Evolutionary conservation across 2,888 invertebrate species (phyloP).

Genomic region (Hydropsyche betteni): DNA sequence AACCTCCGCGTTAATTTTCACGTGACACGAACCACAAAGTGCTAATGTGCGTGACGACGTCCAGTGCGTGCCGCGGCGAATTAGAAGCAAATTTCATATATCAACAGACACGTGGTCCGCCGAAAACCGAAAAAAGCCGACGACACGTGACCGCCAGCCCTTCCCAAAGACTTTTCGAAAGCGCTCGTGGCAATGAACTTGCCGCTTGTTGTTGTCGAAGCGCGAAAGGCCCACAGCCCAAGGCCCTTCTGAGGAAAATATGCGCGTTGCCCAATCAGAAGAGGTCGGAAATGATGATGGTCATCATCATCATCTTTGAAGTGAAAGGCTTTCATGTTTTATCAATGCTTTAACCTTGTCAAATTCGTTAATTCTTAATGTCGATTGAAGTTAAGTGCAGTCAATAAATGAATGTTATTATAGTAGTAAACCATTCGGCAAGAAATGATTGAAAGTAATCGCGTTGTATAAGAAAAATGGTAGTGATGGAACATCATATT

Average conservation of each 20-base stretch:
- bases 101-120: background rate
- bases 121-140: background rate
- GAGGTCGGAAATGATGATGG: background rate
- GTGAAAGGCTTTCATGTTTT: too few relatives aligned
- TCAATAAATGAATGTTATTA: too few relatives aligned
- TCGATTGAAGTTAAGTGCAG: too few relatives aligned
- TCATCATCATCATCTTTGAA: background rate
- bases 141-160: background rate
- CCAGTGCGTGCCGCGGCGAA: conserved; percentile 1
- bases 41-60: conserved; percentile 15
- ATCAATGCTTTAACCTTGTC: too few relatives aligned
- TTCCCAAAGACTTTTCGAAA: background rate
- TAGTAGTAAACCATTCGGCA: too few relatives aligned
- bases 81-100: conserved; percentile 25
- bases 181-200: conserved; percentile 33
- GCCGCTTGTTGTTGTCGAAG: background rate
- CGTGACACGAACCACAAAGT: background rate
- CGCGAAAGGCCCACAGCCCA: conserved; percentile 31
- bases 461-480: too few relatives aligned
- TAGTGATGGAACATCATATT: too few relatives aligned
- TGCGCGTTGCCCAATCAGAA: conserved; percentile 19
- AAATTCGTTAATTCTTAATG: too few relatives aligned
- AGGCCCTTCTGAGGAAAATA: conserved; percentile 14
- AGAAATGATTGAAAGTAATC: too few relatives aligned
- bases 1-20: background rate